Base-by-base conservation (phyloP, 1,140 invertebrate genomes). In the Eciton burchellii region DNA sequence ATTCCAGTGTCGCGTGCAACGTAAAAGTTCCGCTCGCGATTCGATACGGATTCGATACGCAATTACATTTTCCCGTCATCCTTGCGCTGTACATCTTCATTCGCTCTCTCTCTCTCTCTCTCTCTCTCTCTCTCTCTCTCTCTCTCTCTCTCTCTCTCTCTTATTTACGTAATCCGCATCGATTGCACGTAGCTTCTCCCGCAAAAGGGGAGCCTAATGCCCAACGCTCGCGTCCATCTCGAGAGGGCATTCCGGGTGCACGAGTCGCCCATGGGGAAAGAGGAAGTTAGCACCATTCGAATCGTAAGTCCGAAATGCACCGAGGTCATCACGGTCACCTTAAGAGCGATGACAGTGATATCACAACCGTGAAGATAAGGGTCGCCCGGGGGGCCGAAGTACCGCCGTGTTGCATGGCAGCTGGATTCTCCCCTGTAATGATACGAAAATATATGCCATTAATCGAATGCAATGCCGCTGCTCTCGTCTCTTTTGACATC, bases 341-440 rank as follows among this genome's bases (percentile, higher is more conserved):
- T 84, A 92, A 65, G 65, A 94, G 77, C 52, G 91, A 91, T 26
- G 85, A 88, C 49, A 92, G 66, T 79, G 90, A 90, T 84, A 93
- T 73, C 73, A 76, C 57, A 72, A 92, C 49, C 49, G 91, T 91
- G 16, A 91, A 85, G n/a, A 92, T 83, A 72, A 92, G 89, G 29
- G 91, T 87, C 43, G 91, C 90, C 65, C 82, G 90, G 16, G 88
- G 72, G 26, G 63, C 65, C 12, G 84, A 56, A 68, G 91, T 88
- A 4, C 91, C 92, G 4, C 94, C 94, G 84, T 94, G 93, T 82
- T 95, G 94, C 94, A 95, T 95, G 14, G 94, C 94, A 71, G 94
- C 94, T 85, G 94, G 94, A 91, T 95, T 95, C 85, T 95, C 94
- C 43, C 94, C 94, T 95, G 91, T 12, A 94, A 92, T 86, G 90